These are phyloP conservation scores for Delia radicum DNA, from an alignment of 1,140 invertebrate species.

Conservation along the genomic window DNA sequence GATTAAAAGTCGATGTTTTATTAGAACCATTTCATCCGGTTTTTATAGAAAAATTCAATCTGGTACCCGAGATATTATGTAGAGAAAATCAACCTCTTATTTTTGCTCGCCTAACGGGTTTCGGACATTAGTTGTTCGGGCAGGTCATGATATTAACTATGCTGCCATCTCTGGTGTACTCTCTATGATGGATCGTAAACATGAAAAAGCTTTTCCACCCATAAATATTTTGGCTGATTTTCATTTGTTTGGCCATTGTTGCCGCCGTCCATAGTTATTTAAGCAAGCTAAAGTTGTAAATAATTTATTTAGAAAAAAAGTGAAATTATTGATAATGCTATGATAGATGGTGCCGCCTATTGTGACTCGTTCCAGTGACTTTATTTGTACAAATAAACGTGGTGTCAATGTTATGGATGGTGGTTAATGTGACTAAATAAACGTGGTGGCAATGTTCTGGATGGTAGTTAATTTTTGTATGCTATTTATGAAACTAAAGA, in stretches of 20 bases:
- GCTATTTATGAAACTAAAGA: slow-evolving; percentile 93
- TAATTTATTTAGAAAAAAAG: slow-evolving; percentile 73
- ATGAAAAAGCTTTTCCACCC: slow-evolving; percentile 76
- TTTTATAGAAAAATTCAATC: slow-evolving; percentile 89
- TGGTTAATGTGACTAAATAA: slow-evolving; percentile 62
- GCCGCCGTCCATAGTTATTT: too few species aligned
- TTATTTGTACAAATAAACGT: too few species aligned
- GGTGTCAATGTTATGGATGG: slow-evolving; percentile 75
- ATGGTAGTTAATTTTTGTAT: slow-evolving; percentile 88
- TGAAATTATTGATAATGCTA: slow-evolving; percentile 82
- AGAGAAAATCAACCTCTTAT: slow-evolving; percentile 80
- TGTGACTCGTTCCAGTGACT: slow-evolving; percentile 85
- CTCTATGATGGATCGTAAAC: slow-evolving; percentile 73
- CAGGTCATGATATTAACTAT: slow-evolving; percentile 99
- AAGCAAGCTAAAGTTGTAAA: slow-evolving; percentile 84
- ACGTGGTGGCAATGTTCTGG: slow-evolving; percentile 77
- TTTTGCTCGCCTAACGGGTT: slow-evolving; percentile 76
- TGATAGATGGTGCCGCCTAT: slow-evolving; percentile 92
- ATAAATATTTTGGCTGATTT: slow-evolving; percentile 93
- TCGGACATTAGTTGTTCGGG: slow-evolving; percentile 80
- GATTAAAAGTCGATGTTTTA: slow-evolving; percentile 78
- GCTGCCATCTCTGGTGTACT: slow-evolving; percentile 86
- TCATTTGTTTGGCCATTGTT: slow-evolving; percentile 92
- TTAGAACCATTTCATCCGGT: slow-evolving; percentile 93
- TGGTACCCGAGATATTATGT: slow-evolving; percentile 79